Evolutionary conservation across 2,888 invertebrate genomes (phyloP), one percentile per base, ranked within the genome.

Genomic region (Cheilosia urbana): DNA sequence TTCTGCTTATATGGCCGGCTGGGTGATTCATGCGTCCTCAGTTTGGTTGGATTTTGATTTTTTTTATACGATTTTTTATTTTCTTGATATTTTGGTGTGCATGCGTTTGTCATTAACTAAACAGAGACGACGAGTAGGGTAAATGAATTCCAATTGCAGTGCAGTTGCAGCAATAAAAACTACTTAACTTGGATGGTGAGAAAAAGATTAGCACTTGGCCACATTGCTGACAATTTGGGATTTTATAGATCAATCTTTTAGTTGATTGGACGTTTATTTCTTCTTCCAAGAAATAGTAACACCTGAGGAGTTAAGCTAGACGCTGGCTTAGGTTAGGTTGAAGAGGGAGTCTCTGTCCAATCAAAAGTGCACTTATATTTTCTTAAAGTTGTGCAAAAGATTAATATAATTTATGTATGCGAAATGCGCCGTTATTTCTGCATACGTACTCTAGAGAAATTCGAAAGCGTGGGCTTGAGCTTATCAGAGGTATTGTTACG

Each of bases 81-180:
- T 58, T 71, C 6, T 69, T 40, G 58, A 51, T 51, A 42, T 75
- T 80, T 84, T 80, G 79, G 84, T 71, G 77, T 84, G 84, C 84
- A 84, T 84, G 79, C 75, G 75, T 55, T 80, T 84, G 79, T 60
- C 71, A 84, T 71, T 76, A 84, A 84, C 76, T 71, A 71, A 80
- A 49, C 73, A 69, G 73, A 79, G 66, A 72, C 9, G 27, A 30
- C 24, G 63, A 19, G 47, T 24, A 21, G 73, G 68, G 63, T 73
- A 79, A 83, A 68, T 79, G 78, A 73, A 83, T 83, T 83, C 68
- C 83, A 68, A 72, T 78, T 72, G 66, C 30, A 78, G n/a, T 66
- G 47, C 24, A 73, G 45, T 24, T 24, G 21, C 60, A 58, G 57
- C 47, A 68, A 66, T 66, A 37, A 72, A 69, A 82, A 58, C 53